These are phyloP conservation scores for Streptopelia turtur DNA, from an alignment of 2,797 vertebrate genomes.

Conservation along the genomic window DNA sequence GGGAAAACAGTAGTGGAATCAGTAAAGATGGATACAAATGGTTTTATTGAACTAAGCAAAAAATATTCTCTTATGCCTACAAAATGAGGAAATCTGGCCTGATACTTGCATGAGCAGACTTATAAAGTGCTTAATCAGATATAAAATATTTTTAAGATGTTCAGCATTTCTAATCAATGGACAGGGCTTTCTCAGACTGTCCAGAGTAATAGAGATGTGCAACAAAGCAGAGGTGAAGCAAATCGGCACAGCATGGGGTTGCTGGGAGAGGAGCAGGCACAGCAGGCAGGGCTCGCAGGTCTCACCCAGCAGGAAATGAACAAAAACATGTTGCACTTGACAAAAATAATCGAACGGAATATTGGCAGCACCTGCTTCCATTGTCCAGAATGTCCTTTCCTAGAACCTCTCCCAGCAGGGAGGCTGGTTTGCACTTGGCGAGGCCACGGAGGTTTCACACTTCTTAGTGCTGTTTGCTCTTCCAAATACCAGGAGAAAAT, in stretches of 20 bases:
- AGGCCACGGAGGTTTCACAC: neutral
- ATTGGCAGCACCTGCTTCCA: constrained; percentile 4
- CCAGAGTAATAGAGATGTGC: neutral
- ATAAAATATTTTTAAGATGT: neutral
- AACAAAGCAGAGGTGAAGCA: neutral
- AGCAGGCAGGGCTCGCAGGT: neutral
- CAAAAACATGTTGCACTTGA: neutral
- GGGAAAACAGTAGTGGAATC: constrained; percentile 53
- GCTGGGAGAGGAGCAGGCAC: constrained; percentile 1
- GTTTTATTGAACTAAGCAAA: constrained; percentile 55
- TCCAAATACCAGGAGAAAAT: constrained; percentile 23
- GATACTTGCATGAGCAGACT: neutral
- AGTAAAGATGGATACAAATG: constrained; percentile 56
- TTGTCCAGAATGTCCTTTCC: constrained; percentile 37
- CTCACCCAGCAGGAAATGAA: neutral
- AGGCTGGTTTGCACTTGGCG: neutral
- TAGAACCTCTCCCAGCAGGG: constrained; percentile 35
- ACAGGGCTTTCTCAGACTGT: neutral
- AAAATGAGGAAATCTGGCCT: neutral
- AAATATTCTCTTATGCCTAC: constrained; percentile 12
- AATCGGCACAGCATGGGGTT: accelerated
- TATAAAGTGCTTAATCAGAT: neutral
- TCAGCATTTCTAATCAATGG: neutral
- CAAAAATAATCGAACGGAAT: neutral
- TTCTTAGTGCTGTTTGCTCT: neutral